Evolutionary conservation across 2,113 vertebrate genomes (phyloP), one percentile per base, ranked within the genome.

Genomic region (Chamaea fasciata): DNA sequence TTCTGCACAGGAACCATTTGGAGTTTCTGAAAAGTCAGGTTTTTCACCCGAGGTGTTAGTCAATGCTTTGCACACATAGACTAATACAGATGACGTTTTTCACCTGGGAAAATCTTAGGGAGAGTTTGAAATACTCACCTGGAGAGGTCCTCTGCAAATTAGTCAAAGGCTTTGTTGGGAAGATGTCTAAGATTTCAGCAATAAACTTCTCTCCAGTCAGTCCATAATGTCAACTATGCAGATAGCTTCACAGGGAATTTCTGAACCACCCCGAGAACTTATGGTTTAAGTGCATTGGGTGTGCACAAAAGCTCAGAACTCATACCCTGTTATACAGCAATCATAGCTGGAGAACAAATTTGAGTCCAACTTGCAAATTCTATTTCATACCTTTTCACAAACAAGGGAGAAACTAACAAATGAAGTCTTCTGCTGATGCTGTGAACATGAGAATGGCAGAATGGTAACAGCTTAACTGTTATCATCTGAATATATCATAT

Each of bases 51-150:
- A 22, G 11, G 2, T 70, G 13, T 68, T 44, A 55, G 6, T 71
- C 33, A 59, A 33, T 6, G 21, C 1, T 4, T 24, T 50, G 49
- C 39, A 59, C 10, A 35, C 37, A 28, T 10, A 56, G 33, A 46
- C 33, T 77, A 11, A 2, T 52, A n/a, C 12, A 11, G 41, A 9
- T 0, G 3, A 13, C 9, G 0, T 10, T 41, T 31, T 76, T 87
- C n/a, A n/a, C 14, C 27, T 44, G 18, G 7, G 22, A 64, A 76
- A 80, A 64, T 55, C 27, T 53, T 57, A 35, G 15, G 42, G 19
- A 55, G 10, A 49, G 21, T 39, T 86, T 80, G n/a, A 94, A 86
- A 75, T 75, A 67, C 47, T 90, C 33, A 84, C 21, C 50, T 69
- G 73, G 26, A 83, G 50, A 64, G 2, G 11, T 60, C 57, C 22